Evolutionary conservation across 2,797 vertebrate genomes (phyloP).

Genomic region (Stomatorhinus walkeri): DNA sequence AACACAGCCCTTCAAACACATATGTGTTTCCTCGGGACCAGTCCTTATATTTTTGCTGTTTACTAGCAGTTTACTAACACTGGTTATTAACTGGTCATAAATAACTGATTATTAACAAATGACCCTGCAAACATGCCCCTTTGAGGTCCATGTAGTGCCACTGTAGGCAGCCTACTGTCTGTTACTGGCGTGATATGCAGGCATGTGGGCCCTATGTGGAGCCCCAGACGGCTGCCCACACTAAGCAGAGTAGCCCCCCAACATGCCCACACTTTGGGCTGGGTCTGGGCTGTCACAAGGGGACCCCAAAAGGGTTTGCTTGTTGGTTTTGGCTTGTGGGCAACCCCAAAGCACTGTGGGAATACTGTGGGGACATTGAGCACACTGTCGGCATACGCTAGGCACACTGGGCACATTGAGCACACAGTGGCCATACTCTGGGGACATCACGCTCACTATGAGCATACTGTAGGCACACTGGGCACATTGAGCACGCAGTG

Average conservation of each 20-base stretch:
- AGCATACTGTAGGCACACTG: neutral
- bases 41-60: neutral
- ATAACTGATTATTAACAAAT: neutral
- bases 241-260: neutral
- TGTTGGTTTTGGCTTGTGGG: neutral
- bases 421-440: neutral
- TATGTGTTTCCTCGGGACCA: neutral
- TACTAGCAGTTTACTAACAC: neutral
- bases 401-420: neutral
- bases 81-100: neutral
- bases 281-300: neutral
- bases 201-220: neutral
- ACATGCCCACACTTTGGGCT: neutral
- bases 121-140: neutral
- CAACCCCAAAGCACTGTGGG: neutral
- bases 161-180: neutral
- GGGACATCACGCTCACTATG: too few relatives aligned
- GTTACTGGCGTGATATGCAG: neutral
- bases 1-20: neutral
- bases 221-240: neutral
- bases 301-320: neutral
- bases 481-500: too few relatives aligned
- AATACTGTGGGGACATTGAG: neutral
- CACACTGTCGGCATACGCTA: neutral
- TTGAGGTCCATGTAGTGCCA: neutral